Percentiles rank a stretch among this genome's conserved stretches.
phyloP scores from a whole-genome alignment of 2,888 invertebrate species.

The Lasioglossum zephyrum region DNA sequence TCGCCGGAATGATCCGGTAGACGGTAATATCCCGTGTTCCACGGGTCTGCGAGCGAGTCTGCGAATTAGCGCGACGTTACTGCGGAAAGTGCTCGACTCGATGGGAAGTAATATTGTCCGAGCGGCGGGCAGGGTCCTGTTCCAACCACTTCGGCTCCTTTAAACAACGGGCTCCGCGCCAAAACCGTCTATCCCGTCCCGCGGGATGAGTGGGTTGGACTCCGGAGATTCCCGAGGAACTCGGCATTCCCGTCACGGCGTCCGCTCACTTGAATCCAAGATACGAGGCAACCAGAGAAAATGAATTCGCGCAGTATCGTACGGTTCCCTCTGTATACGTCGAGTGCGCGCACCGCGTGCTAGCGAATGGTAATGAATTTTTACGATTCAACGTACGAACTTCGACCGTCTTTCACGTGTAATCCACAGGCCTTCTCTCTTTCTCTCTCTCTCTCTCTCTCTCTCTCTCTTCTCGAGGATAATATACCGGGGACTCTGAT shows the following conservation, averaged over 20 bases:
- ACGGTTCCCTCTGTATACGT: slow-evolving; percentile 5
- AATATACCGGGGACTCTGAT: background rate
- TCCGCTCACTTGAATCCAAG: slow-evolving; percentile 62
- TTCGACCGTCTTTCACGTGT: slow-evolving; percentile 9
- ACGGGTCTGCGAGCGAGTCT: slow-evolving; percentile 37
- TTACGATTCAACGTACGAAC: slow-evolving; percentile 43
- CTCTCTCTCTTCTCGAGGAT: background rate
- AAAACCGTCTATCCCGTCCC: slow-evolving; percentile 63
- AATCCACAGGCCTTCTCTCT: background rate
- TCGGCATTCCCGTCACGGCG: slow-evolving; percentile 65
- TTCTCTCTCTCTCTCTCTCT: too few species aligned
- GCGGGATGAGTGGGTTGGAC: slow-evolving; percentile 25
- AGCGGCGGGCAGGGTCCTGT: slow-evolving; percentile 51
- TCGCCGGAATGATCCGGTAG: slow-evolving; percentile 48
- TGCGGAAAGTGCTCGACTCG: slow-evolving; percentile 62
- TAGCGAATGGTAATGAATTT: slow-evolving; percentile 41
- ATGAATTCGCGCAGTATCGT: slow-evolving; percentile 66
- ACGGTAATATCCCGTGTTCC: slow-evolving; percentile 65
- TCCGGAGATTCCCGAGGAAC: slow-evolving; percentile 44
- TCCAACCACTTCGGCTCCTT: slow-evolving; percentile 67
- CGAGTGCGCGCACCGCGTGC: slow-evolving; percentile 8
- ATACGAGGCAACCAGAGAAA: slow-evolving; percentile 59
- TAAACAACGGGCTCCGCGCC: slow-evolving; percentile 68
- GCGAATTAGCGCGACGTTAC: slow-evolving; percentile 69
- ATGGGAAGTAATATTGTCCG: slow-evolving; percentile 72